Evolutionary conservation across 2,888 invertebrate genomes (phyloP).

Genomic region (Phragmatobia fuliginosa): DNA sequence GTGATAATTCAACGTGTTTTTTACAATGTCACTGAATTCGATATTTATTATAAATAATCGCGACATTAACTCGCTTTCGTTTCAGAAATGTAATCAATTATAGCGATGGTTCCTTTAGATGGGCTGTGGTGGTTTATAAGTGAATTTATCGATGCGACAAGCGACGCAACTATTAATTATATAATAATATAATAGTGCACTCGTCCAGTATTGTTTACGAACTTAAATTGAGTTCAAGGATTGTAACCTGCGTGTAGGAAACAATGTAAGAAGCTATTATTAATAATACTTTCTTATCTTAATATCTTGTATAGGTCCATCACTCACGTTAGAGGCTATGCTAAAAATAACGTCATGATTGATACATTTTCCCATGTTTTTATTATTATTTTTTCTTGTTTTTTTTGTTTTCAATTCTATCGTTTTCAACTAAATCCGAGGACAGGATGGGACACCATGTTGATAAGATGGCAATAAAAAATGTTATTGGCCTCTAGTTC

Average conservation of each 20-base stretch:
- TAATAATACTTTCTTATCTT: background rate
- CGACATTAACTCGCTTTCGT: constrained; percentile 60
- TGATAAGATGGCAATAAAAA: too few relatives aligned
- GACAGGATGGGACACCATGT: too few relatives aligned
- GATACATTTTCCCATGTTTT: too few relatives aligned
- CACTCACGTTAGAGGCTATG: background rate
- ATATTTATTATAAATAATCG: constrained; percentile 65
- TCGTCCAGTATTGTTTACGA: background rate
- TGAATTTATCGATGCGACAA: background rate
- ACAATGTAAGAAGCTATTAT: background rate
- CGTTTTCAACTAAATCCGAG: too few relatives aligned
- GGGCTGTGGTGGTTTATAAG: constrained; percentile 18
- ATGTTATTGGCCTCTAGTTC: too few relatives aligned
- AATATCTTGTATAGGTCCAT: background rate
- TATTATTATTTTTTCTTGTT: too few relatives aligned
- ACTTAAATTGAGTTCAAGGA: background rate
- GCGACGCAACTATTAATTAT: background rate
- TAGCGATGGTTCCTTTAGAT: constrained; percentile 48
- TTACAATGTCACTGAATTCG: constrained; percentile 46
- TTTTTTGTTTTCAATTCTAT: too few relatives aligned
- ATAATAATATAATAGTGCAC: background rate
- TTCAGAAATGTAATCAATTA: constrained; percentile 64
- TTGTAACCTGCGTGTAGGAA: background rate
- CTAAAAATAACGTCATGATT: background rate
- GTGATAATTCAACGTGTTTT: constrained; percentile 42